Percentiles rank a stretch among this genome's conserved stretches.
Conservation (phyloP, 2,113 vertebrate genomes). For the Sapayoa aenigma region DNA sequence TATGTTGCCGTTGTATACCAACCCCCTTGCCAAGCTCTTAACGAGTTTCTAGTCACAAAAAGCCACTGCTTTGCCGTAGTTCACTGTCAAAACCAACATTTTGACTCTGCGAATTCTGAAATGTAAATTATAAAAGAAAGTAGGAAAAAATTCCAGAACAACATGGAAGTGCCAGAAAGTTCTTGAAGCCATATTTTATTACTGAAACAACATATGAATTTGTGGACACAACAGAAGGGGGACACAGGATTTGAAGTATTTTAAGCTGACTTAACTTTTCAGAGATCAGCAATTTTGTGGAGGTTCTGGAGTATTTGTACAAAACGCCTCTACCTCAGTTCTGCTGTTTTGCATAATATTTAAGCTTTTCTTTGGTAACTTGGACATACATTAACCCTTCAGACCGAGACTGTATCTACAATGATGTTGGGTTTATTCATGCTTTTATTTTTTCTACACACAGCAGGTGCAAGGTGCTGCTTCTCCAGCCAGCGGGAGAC, state of each 20-base stretch:
- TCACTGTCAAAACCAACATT: neutral
- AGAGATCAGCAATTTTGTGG: neutral
- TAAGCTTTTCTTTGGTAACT: neutral
- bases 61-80: neutral
- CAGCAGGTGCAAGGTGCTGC: conserved; percentile 71
- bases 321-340: neutral
- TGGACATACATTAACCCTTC: neutral
- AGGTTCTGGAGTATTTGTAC: neutral
- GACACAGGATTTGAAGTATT: neutral
- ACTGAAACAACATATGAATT: neutral
- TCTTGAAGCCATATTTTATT: neutral
- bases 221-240: neutral
- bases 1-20: neutral
- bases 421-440: neutral
- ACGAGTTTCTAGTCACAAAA: neutral
- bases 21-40: neutral
- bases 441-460: neutral
- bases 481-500: conserved; percentile 83
- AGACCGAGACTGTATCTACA: neutral
- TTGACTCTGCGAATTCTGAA: neutral
- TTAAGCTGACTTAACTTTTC: neutral
- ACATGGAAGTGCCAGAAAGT: neutral
- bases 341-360: neutral
- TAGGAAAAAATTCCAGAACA: neutral
- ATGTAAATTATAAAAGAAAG: neutral